Conservation (phyloP, 2,113 vertebrate genomes). For the Tachycineta bicolor region DNA sequence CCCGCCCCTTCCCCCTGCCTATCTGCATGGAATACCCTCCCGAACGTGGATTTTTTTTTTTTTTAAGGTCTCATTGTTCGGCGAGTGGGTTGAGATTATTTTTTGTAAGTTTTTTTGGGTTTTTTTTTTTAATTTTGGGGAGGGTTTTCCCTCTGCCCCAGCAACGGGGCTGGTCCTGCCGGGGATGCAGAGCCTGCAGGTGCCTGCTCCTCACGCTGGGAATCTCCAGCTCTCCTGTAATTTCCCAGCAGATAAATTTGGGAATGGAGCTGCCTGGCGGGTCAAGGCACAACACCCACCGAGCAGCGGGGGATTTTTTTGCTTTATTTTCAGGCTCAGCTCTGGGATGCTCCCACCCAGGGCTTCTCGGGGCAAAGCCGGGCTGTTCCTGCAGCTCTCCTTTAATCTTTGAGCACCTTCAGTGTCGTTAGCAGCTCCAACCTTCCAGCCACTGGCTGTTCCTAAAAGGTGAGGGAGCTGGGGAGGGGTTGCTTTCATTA, state of each 20-base stretch:
- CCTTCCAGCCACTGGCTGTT: neutral
- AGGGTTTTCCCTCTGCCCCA: neutral
- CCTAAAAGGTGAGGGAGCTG: conserved; percentile 49
- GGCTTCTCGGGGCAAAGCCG: neutral
- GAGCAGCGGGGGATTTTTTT: neutral
- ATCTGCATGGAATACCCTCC: conserved; percentile 10
- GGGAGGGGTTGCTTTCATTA: neutral
- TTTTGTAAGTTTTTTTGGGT: neutral
- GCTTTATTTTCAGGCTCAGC: neutral
- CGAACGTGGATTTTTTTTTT: neutral
- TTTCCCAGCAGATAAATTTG: conserved; percentile 51
- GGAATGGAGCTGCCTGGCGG: conserved; percentile 31
- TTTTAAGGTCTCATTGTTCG: conserved; percentile 59
- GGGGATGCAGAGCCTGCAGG: neutral
- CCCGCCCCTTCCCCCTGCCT: conserved; percentile 30
- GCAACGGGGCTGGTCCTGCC: neutral
- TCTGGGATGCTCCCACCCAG: conserved; percentile 12
- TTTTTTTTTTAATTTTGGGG: neutral
- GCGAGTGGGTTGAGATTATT: conserved; percentile 8
- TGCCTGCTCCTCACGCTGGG: neutral
- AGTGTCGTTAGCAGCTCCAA: neutral
- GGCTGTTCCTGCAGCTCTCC: conserved; percentile 2
- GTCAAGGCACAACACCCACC: conserved; percentile 17
- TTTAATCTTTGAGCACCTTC: conserved; percentile 22
- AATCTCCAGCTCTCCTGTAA: conserved; percentile 18